Base-by-base conservation (phyloP, 37 sponge, comb jelly and placozoan genomes). In the Haliclona indistincta region DNA sequence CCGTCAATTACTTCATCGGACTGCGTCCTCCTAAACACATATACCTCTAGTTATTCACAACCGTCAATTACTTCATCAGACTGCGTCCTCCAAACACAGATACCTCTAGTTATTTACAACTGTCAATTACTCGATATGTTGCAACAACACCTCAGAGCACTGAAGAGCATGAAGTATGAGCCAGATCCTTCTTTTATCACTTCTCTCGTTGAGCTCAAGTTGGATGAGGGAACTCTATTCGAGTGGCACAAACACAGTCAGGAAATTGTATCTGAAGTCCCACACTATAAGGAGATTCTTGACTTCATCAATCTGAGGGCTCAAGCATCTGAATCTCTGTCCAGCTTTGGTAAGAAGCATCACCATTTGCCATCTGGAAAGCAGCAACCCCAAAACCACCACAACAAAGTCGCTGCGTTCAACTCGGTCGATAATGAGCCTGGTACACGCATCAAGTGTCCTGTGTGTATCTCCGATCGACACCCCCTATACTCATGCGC, bases 241-340 rank as follows among this genome's bases (percentile, higher is more conserved):
- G 79, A 78, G 20, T 78, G 79, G 79, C 69, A 78, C 8, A 38
- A 41, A 25, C 58, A 63, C 73, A 81, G 81, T 67, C 81, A 81
- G 56, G n/a, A n/a, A n/a, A n/a, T n/a, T n/a, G n/a, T n/a, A n/a
- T 51, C 68, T n/a, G 33, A 39, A 11, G 68, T 78, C 13, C 79
- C 79, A 33, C 79, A 35, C 58, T 78, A 78, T 33, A 53, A 76
- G 38, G 77, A 64, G 22, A 37, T 76, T 23, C 38, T 76, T n/a
- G 52, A 63, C 25, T 76, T 76, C 58, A 56, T 78, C 38, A 68
- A 78, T 37, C 56, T 78, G 10, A 41, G 79, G 28, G 79, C 79
- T 17, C 79, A 78, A 67, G 79, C 79, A n/a, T 68, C 69, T 15
- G 79, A 78, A 68, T 20, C 58, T 37, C 55, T 30, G 22, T 33